phyloP scores from a whole-genome alignment of 2,797 vertebrate species.

The Pangasius macronema region DNA sequence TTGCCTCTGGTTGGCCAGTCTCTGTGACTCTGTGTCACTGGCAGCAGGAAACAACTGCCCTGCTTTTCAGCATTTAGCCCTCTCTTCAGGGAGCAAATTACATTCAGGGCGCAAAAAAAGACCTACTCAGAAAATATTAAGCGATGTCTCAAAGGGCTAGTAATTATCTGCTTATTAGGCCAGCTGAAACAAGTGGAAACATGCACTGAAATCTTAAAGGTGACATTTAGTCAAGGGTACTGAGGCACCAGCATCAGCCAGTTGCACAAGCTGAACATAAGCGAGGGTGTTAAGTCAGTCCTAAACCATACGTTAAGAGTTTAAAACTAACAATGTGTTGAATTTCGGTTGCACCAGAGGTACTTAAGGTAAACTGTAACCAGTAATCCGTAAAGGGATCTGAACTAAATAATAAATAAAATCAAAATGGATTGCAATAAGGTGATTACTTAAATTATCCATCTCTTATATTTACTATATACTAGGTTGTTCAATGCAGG shows the following conservation, averaged over 20 bases:
- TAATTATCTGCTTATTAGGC: constrained; percentile 47
- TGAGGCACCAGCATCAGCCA: not conserved
- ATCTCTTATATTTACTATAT: not conserved
- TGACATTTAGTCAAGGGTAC: constrained; percentile 29
- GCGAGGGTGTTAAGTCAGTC: constrained; percentile 18
- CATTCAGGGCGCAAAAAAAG: constrained; percentile 7
- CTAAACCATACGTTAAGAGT: not conserved
- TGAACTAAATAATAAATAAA: not conserved
- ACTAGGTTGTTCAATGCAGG: not conserved
- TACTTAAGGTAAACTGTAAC: not conserved
- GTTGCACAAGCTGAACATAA: not conserved
- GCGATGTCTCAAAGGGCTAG: constrained; percentile 13
- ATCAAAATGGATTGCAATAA: not conserved
- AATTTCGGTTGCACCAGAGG: not conserved
- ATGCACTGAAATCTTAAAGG: constrained; percentile 13
- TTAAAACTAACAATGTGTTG: constrained; percentile 6
- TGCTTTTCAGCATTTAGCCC: constrained; percentile 36
- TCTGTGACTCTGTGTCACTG: constrained; percentile 46
- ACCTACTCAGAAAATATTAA: constrained; percentile 35
- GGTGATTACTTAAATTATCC: not conserved
- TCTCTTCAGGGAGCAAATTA: constrained; percentile 34
- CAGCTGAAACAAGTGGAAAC: constrained; percentile 26
- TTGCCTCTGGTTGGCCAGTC: constrained; percentile 60
- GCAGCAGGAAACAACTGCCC: constrained; percentile 57
- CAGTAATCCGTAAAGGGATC: constrained; percentile 8